Base-by-base conservation (phyloP, 2,888 invertebrate genomes). In the Catotricha subobsoleta region DNA sequence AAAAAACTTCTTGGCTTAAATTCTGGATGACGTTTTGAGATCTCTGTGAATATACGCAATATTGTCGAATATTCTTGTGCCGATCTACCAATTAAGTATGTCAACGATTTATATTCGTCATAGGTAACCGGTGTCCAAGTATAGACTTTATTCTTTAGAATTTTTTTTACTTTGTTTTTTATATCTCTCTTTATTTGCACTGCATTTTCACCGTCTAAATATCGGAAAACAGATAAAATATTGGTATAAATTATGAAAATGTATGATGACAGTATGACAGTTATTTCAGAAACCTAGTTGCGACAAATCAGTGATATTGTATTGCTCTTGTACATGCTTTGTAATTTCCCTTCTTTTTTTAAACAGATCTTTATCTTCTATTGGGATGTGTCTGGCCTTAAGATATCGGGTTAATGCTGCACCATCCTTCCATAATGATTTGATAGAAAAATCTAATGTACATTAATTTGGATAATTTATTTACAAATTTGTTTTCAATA, bases 1-100 rank as follows among this genome's bases (percentile, higher is more conserved):
- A 92, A 81, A 48, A 88, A 70, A 30, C 69, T 67, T 43, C 69
- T 64, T 0, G 94, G 94, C 43, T 66, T 66, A 56, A 82, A 94
- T 15, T 71, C 58, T 0, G 68, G 66, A 55, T 79, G 68, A 40
- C 74, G 66, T 29, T 55, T 55, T 39, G 64, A 62, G 41, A 92
- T 79, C 66, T 91, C 90, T 33, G 69, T 65, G 30, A 92, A 71
- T 39, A 90, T 72, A 52, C 70, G 72, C 28, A 66, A 53, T 28
- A 87, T 54, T 3, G 76, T 71, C 0, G 80, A 75, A 64, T 82
- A 91, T 49, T 92, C 86, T 0, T 74, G 69, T 0, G 80, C 70
- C 28, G 78, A 69, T 55, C 88, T 67, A 1, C 66, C 67, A 46
- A 81, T 58, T 40, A 88, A 65, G 62, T 91, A 90, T 12, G 77